These are phyloP conservation scores for Melitaea cinxia DNA, from an alignment of 1,140 invertebrate genomes.

Conservation along the genomic window DNA sequence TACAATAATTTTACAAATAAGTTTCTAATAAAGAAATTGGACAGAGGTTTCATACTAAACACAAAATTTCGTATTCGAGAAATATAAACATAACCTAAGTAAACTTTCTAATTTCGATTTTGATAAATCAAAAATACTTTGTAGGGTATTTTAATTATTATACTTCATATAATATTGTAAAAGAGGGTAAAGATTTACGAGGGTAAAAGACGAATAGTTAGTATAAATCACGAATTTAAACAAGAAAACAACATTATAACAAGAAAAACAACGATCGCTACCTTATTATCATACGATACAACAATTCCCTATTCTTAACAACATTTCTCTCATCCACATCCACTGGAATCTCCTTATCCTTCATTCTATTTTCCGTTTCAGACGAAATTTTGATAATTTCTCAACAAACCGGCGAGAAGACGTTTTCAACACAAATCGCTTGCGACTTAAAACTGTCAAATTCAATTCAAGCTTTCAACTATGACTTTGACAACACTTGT, in stretches of 20 bases:
- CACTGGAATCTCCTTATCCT: slow-evolving; percentile 62
- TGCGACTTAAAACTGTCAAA: background rate
- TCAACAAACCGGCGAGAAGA: slow-evolving; percentile 39
- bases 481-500: background rate
- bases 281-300: slow-evolving; percentile 95
- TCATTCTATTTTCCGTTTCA: slow-evolving; percentile 52
- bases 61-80: too few species aligned
- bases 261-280: slow-evolving; percentile 57
- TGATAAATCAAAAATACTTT: too few species aligned
- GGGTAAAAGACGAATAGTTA: background rate
- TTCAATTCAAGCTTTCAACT: background rate
- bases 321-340: slow-evolving; percentile 87
- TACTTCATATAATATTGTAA: background rate
- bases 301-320: slow-evolving; percentile 90
- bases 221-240: background rate
- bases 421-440: slow-evolving; percentile 6
- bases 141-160: too few species aligned
- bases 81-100: slow-evolving; percentile 1
- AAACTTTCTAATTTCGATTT: too few species aligned
- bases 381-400: slow-evolving; percentile 23
- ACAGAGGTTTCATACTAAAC: too few species aligned
- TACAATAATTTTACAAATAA: too few species aligned
- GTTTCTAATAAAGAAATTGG: too few species aligned
- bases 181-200: background rate
- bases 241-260: background rate